These are phyloP conservation scores for Diplazon laetatorius DNA, from an alignment of 2,888 invertebrate species.

Conservation along the genomic window DNA sequence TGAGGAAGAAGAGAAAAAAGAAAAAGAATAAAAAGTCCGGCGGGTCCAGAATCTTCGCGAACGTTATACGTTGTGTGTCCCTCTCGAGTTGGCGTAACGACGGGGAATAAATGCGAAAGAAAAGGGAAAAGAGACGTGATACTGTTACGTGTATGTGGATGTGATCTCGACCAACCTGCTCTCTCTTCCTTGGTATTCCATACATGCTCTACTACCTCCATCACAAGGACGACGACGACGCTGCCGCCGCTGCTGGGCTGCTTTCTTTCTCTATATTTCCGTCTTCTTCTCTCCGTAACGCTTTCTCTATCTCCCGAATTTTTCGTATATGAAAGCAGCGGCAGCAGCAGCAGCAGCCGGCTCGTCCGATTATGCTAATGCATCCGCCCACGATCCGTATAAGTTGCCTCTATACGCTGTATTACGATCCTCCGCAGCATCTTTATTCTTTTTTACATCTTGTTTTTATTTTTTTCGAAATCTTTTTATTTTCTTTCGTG, in stretches of 20 bases:
- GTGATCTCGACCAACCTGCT: slow-evolving; percentile 46
- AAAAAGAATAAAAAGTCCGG: background rate
- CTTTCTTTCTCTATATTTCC: slow-evolving; percentile 16
- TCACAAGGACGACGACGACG: background rate
- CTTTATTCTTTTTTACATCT: slow-evolving; percentile 5
- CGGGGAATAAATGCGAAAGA: slow-evolving; percentile 36
- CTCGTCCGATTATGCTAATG: slow-evolving; percentile 67
- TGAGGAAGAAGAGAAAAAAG: no score
- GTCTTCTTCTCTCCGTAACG: slow-evolving; percentile 5
- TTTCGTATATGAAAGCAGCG: slow-evolving; percentile 51
- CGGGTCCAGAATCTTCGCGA: slow-evolving; percentile 22
- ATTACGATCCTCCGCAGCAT: slow-evolving; percentile 32
- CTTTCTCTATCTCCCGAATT: slow-evolving; percentile 50
- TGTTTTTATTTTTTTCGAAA: background rate
- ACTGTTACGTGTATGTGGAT: background rate
- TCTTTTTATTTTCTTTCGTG: no score
- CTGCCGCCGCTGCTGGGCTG: slow-evolving; percentile 1
- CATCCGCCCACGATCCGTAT: slow-evolving; percentile 63
- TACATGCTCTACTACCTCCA: slow-evolving; percentile 15
- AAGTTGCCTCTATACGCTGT: slow-evolving; percentile 49
- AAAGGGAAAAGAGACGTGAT: background rate
- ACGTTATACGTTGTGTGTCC: slow-evolving; percentile 10
- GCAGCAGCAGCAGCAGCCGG: slow-evolving; percentile 54
- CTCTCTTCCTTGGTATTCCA: slow-evolving; percentile 6
- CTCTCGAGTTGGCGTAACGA: slow-evolving; percentile 30